phyloP scores from a whole-genome alignment of 1,140 invertebrate species.

The Philotrypesis tridentata region DNA sequence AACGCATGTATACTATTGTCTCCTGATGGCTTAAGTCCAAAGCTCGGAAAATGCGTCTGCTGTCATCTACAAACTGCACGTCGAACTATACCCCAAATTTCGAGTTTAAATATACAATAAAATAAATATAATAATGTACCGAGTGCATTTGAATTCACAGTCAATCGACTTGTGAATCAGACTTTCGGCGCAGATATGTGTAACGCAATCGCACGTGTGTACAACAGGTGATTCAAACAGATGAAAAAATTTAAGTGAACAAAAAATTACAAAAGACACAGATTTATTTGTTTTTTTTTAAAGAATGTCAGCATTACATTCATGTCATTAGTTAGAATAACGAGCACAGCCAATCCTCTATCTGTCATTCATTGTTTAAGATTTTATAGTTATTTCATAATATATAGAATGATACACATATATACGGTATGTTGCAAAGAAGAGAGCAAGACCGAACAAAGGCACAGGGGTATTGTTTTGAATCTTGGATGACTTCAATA shows the following conservation, averaged over 20 bases:
- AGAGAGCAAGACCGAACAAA: constrained; percentile 47
- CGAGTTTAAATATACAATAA: neutral
- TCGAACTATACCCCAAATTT: neutral
- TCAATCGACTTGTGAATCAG: neutral
- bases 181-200: too few relatives aligned
- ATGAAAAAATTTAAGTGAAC: neutral
- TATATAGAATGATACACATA: constrained; percentile 29
- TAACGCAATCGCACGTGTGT: neutral
- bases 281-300: constrained; percentile 40
- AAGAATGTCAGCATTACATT: constrained; percentile 43
- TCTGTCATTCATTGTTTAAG: constrained; percentile 18
- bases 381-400: neutral
- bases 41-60: neutral
- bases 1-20: neutral
- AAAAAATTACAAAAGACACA: constrained; percentile 32
- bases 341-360: constrained; percentile 46
- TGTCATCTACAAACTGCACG: neutral
- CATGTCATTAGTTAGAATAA: constrained; percentile 38
- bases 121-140: neutral
- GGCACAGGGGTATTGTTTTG: constrained; percentile 36
- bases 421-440: constrained; percentile 28
- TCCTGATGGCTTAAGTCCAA: neutral
- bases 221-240: neutral
- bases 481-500: constrained; percentile 20
- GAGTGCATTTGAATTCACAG: neutral